Percentiles rank a stretch among this genome's conserved stretches.
These are phyloP conservation scores for Diphyllodes magnificus DNA, from an alignment of 2,113 vertebrate species.

Conservation along the genomic window DNA sequence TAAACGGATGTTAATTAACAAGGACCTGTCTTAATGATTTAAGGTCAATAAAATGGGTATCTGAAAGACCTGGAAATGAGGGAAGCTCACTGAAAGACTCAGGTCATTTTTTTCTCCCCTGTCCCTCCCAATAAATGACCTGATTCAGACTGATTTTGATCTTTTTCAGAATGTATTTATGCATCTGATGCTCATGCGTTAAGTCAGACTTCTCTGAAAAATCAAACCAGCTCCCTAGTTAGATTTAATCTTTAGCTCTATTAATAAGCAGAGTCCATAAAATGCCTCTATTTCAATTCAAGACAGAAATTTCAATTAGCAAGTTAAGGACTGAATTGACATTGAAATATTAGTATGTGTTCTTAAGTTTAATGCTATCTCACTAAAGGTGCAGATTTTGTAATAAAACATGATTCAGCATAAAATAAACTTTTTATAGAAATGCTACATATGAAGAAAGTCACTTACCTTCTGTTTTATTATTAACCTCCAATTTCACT, in stretches of 20 bases:
- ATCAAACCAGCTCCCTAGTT: not conserved
- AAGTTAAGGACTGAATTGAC: not conserved
- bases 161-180: not conserved
- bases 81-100: not conserved
- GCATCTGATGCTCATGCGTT: not conserved
- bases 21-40: slow-evolving; percentile 11
- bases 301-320: slow-evolving; percentile 1
- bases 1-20: slow-evolving; percentile 25
- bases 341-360: not conserved
- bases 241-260: not conserved
- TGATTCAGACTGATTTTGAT: not conserved
- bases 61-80: not conserved
- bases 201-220: not conserved
- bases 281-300: slow-evolving; percentile 17
- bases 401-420: slow-evolving; percentile 2
- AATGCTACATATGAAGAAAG: not conserved
- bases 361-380: not conserved
- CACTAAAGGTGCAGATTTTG: not conserved
- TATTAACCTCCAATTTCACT: not conserved
- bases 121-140: not conserved
- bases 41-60: not conserved
- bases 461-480: not conserved
- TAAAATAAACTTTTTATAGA: not conserved
- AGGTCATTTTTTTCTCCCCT: not conserved
- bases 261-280: not conserved